These are phyloP conservation scores for Catocala sponsa DNA, from an alignment of 2,888 invertebrate genomes.

Conservation along the genomic window DNA sequence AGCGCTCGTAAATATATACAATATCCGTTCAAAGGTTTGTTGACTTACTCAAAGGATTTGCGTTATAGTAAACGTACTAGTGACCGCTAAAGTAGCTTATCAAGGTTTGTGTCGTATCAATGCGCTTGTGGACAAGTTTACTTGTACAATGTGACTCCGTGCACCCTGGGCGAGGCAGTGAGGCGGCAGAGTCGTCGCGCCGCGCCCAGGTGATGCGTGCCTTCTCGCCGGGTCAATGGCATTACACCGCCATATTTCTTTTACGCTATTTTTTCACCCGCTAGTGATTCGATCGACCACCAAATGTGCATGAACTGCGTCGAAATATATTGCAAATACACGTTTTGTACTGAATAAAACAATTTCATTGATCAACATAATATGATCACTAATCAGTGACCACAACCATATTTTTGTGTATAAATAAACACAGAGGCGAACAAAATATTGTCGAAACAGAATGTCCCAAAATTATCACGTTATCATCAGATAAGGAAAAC, in stretches of 20 bases:
- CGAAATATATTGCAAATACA: slow-evolving; percentile 7
- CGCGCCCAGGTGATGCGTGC: slow-evolving; percentile 46
- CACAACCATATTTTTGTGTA: slow-evolving; percentile 4
- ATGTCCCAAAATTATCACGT: slow-evolving; percentile 24
- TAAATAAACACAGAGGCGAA: slow-evolving; percentile 10
- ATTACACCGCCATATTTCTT: slow-evolving; percentile 48
- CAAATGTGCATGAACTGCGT: slow-evolving; percentile 38
- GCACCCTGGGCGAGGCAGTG: slow-evolving; percentile 15
- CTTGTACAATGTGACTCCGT: slow-evolving; percentile 26
- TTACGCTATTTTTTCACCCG: slow-evolving; percentile 56
- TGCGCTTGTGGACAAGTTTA: slow-evolving; percentile 22
- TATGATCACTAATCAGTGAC: too few species aligned
- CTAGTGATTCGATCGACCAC: slow-evolving; percentile 53
- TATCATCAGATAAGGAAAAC: slow-evolving; percentile 40
- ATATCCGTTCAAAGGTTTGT: too few species aligned
- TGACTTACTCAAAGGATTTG: too few species aligned
- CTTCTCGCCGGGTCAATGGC: slow-evolving; percentile 64
- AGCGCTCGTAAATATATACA: too few species aligned
- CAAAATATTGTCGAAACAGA: slow-evolving; percentile 20
- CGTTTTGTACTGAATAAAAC: too few species aligned
- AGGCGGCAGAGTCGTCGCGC: slow-evolving; percentile 43
- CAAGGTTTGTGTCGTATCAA: slow-evolving; percentile 10
- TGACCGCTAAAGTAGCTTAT: slow-evolving; percentile 7
- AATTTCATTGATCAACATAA: neutral
- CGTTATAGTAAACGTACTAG: too few species aligned